Conservation (phyloP, 2,797 vertebrate species). For the Rhynchotus rufescens region DNA sequence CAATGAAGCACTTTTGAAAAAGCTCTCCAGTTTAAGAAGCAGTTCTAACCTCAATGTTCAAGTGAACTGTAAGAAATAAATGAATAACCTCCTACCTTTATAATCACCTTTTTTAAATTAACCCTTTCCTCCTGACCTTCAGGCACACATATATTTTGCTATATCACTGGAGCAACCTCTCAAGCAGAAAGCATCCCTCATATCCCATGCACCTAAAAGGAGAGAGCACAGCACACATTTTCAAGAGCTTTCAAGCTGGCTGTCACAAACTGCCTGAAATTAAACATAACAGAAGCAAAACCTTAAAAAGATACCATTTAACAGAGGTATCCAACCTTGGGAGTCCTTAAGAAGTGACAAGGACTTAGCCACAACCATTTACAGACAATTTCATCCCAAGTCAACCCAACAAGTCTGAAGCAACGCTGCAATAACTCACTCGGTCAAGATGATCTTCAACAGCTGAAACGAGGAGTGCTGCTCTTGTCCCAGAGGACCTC, state of each 20-base stretch:
- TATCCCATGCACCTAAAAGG: not conserved
- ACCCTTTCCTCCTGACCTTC: not conserved
- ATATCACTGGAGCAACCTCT: not conserved
- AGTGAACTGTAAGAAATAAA: not conserved
- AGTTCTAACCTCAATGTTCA: not conserved
- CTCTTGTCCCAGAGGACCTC: not conserved
- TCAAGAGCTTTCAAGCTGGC: not conserved
- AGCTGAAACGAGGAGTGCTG: not conserved
- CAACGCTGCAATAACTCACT: not conserved
- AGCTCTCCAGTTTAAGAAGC: not conserved
- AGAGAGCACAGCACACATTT: not conserved
- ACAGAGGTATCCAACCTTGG: slow-evolving; percentile 23
- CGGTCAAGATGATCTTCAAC: not conserved
- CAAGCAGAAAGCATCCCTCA: not conserved
- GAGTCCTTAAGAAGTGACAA: not conserved
- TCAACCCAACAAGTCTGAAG: not conserved
- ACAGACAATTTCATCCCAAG: not conserved
- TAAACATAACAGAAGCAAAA: slow-evolving; percentile 15
- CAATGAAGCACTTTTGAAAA: not conserved
- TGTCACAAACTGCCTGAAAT: slow-evolving; percentile 33
- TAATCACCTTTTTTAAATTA: not conserved
- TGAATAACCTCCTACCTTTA: not conserved
- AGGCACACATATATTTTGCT: not conserved
- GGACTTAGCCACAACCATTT: not conserved
- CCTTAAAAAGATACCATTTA: slow-evolving; percentile 3